Percentiles rank a stretch among this genome's conserved stretches.
Conservation (phyloP, 2,113 vertebrate genomes). For the Brachypteracias leptosomus region DNA sequence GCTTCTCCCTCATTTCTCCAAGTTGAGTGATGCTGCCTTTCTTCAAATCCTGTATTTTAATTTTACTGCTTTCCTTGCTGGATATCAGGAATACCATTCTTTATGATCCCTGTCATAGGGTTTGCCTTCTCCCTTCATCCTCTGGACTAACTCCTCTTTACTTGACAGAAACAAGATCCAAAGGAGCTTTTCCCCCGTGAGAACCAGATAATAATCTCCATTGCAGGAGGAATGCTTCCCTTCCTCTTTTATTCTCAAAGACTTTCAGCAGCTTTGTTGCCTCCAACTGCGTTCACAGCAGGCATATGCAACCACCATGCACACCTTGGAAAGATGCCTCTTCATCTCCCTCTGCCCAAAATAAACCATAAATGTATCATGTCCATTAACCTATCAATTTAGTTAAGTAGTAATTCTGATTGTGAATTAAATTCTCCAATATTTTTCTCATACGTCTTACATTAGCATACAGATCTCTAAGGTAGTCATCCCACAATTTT, state of each 20-base stretch:
- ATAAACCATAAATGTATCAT: not conserved
- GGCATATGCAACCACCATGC: not conserved
- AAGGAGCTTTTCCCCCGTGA: not conserved
- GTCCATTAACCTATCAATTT: not conserved
- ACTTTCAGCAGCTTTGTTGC: not conserved
- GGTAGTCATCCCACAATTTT: not conserved
- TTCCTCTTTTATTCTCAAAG: not conserved
- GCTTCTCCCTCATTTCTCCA: not conserved
- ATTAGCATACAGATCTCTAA: not conserved
- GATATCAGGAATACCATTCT: not conserved
- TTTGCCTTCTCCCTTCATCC: not conserved
- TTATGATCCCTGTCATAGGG: not conserved
- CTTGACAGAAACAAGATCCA: not conserved
- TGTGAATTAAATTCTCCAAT: not conserved
- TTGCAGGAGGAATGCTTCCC: not conserved
- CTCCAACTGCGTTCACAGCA: not conserved
- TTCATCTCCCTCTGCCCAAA: not conserved
- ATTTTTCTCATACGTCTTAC: not conserved
- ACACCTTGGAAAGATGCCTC: not conserved
- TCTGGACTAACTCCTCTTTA: not conserved
- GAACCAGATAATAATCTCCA: not conserved
- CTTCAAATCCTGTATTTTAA: not conserved
- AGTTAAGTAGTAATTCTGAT: not conserved
- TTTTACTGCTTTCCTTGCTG: not conserved
- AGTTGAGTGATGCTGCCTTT: not conserved